A percentile compares a stretch with the other conserved stretches of the same genome.
These are phyloP conservation scores for Scaptomyza parva DNA, from an alignment of 2,888 invertebrate genomes.

Conservation along the genomic window DNA sequence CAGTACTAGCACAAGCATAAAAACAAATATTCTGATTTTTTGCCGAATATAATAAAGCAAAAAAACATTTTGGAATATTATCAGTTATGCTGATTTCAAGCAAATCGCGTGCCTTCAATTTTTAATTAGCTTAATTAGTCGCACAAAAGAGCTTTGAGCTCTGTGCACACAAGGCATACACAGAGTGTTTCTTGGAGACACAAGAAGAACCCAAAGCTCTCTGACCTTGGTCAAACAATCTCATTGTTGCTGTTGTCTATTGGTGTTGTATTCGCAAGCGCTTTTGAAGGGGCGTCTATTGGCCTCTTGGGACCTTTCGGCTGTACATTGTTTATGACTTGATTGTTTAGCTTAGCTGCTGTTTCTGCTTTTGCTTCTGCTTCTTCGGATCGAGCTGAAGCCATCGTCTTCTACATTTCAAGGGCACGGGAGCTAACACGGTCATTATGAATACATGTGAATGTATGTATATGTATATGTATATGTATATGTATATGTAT, in stretches of 20 bases:
- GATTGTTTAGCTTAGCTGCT: slow-evolving; percentile 68
- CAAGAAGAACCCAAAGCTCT: slow-evolving; percentile 53
- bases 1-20: slow-evolving; percentile 25
- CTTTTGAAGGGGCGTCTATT: slow-evolving; percentile 45
- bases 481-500: background rate
- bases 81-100: slow-evolving; percentile 63
- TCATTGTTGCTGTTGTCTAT: slow-evolving; percentile 29
- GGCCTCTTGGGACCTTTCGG: slow-evolving; percentile 62
- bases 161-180: slow-evolving; percentile 21
- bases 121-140: slow-evolving; percentile 73
- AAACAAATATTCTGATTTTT: slow-evolving; percentile 59
- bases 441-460: slow-evolving; percentile 33
- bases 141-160: slow-evolving; percentile 53
- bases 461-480: background rate
- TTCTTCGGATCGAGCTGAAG: slow-evolving; percentile 27
- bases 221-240: slow-evolving; percentile 50
- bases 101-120: slow-evolving; percentile 73
- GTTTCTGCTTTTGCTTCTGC: slow-evolving; percentile 32
- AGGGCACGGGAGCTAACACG: slow-evolving; percentile 63
- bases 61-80: slow-evolving; percentile 59
- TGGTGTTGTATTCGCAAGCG: slow-evolving; percentile 45
- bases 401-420: slow-evolving; percentile 62
- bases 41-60: slow-evolving; percentile 47
- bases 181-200: slow-evolving; percentile 4
- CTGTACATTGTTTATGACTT: slow-evolving; percentile 78